Base-by-base conservation (phyloP, 2,888 invertebrate genomes). In the Coenonympha arcania region DNA sequence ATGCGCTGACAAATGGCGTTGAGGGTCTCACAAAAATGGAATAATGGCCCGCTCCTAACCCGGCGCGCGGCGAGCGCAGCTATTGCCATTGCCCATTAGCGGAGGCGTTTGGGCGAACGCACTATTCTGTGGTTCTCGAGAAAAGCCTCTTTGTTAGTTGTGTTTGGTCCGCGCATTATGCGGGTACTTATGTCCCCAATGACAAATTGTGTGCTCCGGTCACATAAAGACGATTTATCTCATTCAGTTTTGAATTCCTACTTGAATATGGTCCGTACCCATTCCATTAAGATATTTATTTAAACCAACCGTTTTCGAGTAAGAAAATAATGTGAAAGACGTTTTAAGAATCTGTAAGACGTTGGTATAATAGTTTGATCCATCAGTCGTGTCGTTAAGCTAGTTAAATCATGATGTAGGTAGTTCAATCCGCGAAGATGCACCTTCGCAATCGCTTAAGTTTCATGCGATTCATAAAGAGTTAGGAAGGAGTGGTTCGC, bases 31-130 rank as follows among this genome's bases (percentile, higher is more conserved):
- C 84, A 83, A 84, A 85, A 85, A 84, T 85, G 70, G 83, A 73
- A 83, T 85, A 85, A 86, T 85, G 80, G 79, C 65, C 80, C 81
- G 70, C 79, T 78, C 82, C 83, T 79, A 82, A 83, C 74, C 81
- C 66, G 77, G 73, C 70, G 73, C 78, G 73, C 78, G 73, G 70
- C 71, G 77, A 75, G 73, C 69, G 71, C 66, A 73, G 76, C 79
- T n/a, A n/a, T n/a, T n/a, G n/a, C n/a, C n/a, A n/a, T n/a, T n/a
- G n/a, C n/a, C n/a, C 83, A 85, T 85, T 85, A 84, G 80, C 65
- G 76, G 81, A 80, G 83, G 75, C 82, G 85, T 85, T 83, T 82
- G 86, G 86, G 85, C 76, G 86, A 85, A 77, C 81, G 76, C 73
- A 82, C 79, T 75, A 82, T 82, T 83, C 79, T 81, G 77, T 81